A percentile compares a stretch with the other conserved stretches of the same genome.
Evolutionary conservation across 2,797 vertebrate genomes (phyloP).

Genomic region (Babyrousa celebensis): DNA sequence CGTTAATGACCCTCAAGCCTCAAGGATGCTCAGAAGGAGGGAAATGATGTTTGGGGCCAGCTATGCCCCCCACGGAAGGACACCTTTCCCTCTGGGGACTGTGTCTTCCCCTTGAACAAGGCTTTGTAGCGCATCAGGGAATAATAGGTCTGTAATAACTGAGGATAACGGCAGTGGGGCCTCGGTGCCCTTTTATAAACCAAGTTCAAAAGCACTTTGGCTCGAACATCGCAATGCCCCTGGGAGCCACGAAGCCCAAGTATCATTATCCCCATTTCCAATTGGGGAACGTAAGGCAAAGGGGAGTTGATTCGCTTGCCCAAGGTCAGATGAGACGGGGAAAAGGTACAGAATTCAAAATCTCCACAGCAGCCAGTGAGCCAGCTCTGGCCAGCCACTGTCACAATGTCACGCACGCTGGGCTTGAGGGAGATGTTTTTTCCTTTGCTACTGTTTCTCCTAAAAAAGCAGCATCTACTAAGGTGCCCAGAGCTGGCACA

Average conservation of each 20-base stretch:
- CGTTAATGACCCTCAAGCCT: not conserved
- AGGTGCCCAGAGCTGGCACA: not conserved
- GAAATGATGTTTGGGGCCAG: not conserved
- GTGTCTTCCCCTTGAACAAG: conserved; percentile 43
- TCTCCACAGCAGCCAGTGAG: not conserved
- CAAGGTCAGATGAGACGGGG: conserved; percentile 54
- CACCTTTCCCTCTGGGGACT: not conserved
- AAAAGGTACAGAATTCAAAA: not conserved
- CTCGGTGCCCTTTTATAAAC: conserved; percentile 72
- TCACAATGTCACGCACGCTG: not conserved
- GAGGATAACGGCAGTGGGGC: conserved; percentile 27
- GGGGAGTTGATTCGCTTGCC: conserved; percentile 60
- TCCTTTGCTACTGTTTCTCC: not conserved
- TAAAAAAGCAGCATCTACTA: not conserved
- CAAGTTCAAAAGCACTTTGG: conserved; percentile 78
- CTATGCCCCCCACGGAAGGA: not conserved
- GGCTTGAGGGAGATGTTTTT: not conserved
- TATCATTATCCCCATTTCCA: conserved; percentile 73
- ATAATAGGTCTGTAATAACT: conserved; percentile 72
- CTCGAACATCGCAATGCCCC: conserved; percentile 67
- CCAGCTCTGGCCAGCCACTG: not conserved
- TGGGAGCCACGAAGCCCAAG: conserved; percentile 68
- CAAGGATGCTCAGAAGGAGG: not conserved
- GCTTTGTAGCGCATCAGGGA: not conserved
- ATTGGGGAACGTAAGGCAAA: conserved; percentile 73